Percentiles rank a stretch among this genome's conserved stretches.
Conservation (phyloP, 2,888 invertebrate species). For the Phragmatobia fuliginosa region DNA sequence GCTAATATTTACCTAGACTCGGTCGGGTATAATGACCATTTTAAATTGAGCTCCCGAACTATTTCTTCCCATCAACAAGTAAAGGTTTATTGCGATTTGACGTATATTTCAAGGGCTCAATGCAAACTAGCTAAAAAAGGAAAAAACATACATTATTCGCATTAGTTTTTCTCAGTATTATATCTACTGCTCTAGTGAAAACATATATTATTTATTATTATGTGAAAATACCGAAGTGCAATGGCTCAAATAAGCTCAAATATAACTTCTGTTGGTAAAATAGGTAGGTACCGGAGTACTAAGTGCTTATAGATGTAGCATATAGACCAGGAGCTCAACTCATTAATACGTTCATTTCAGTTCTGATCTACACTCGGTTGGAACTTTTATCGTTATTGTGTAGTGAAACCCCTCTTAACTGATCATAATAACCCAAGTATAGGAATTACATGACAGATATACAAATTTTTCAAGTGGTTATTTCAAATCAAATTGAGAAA, state of each 20-base stretch:
- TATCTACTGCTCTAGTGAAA: not conserved
- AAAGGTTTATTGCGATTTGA: not conserved
- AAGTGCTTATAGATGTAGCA: not conserved
- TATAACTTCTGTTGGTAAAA: not conserved
- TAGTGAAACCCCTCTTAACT: not conserved
- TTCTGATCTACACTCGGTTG: not conserved
- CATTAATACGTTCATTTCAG: too few species aligned
- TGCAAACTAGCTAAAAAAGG: not conserved
- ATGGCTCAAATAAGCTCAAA: not conserved
- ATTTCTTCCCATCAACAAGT: not conserved
- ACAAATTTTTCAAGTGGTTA: too few species aligned
- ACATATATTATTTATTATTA: not conserved
- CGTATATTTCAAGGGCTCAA: not conserved
- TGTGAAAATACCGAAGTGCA: not conserved
- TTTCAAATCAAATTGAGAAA: too few species aligned
- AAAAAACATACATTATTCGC: not conserved
- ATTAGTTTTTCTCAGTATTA: not conserved
- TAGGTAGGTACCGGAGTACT: not conserved
- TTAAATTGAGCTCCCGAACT: not conserved
- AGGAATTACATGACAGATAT: not conserved
- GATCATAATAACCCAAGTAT: not conserved
- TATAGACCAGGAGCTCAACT: too few species aligned
- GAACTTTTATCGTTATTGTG: not conserved
- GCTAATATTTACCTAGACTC: not conserved
- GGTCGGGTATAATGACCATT: not conserved